These are phyloP conservation scores for Colossoma macropomum DNA, from an alignment of 2,113 vertebrate genomes.

Conservation along the genomic window DNA sequence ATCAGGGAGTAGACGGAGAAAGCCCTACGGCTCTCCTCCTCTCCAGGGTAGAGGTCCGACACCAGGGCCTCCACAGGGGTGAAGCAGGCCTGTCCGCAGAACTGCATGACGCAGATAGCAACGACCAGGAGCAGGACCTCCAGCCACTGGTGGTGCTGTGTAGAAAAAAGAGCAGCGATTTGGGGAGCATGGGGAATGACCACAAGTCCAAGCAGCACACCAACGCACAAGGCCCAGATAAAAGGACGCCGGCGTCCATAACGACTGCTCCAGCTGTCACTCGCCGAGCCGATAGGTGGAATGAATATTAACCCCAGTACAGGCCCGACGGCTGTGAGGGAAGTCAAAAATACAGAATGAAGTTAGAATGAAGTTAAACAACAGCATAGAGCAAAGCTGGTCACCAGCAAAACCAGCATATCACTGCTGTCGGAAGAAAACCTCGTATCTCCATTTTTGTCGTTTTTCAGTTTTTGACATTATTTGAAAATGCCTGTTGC, in stretches of 20 bases:
- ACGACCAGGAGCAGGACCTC: conserved; percentile 81
- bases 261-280: conserved; percentile 84
- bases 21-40: conserved; percentile 80
- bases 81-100: conserved; percentile 89
- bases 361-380: background rate
- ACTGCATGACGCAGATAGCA: conserved; percentile 83
- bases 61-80: conserved; percentile 86
- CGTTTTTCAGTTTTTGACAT: too few relatives aligned
- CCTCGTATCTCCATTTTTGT: too few relatives aligned
- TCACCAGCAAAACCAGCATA: background rate
- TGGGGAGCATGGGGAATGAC: conserved; percentile 79
- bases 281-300: conserved; percentile 82
- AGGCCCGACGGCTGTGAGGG: conserved; percentile 81
- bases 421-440: too few relatives aligned
- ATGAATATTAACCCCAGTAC: conserved; percentile 84
- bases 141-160: conserved; percentile 64
- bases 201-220: conserved; percentile 83
- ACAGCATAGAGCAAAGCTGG: background rate
- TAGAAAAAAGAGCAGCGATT: conserved; percentile 73
- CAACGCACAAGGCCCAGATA: conserved; percentile 85
- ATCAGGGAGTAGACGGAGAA: conserved; percentile 87
- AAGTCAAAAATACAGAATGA: background rate
- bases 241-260: conserved; percentile 86
- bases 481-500: too few relatives aligned
- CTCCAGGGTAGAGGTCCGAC: conserved; percentile 85